Evolutionary conservation across 2,113 vertebrate genomes (phyloP).

Genomic region (human): DNA sequence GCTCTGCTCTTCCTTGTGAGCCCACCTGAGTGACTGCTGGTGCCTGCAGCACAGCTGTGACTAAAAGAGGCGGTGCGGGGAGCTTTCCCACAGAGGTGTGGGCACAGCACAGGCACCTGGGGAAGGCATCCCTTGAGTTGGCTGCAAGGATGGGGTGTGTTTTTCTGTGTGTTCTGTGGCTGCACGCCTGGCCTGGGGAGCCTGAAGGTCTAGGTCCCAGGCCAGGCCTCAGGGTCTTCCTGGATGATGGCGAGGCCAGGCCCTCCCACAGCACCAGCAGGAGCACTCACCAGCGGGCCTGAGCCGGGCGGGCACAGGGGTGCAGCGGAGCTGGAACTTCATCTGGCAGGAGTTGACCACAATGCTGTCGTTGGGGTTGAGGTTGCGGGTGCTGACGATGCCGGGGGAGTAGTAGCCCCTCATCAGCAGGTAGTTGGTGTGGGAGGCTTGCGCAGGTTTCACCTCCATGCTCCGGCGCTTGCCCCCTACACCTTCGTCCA

Average conservation of each 20-base stretch:
- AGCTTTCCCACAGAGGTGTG: too few species aligned
- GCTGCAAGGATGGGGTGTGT: not conserved
- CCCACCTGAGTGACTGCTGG: not conserved
- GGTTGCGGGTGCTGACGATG: slow-evolving; percentile 90
- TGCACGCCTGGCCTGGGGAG: not conserved
- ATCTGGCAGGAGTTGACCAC: slow-evolving; percentile 96
- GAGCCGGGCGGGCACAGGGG: slow-evolving; percentile 82
- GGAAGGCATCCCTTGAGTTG: rapidly evolving
- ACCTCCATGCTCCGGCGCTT: slow-evolving; percentile 87
- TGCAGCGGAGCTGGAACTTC: slow-evolving; percentile 86
- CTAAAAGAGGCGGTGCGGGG: rapidly evolving
- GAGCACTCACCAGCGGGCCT: not conserved
- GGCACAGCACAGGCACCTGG: not conserved
- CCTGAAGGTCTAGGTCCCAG: not conserved
- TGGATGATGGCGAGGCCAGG: not conserved
- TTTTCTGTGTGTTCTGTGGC: not conserved
- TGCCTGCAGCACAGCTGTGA: not conserved
- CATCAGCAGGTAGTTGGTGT: slow-evolving; percentile 98
- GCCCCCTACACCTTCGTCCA: slow-evolving; percentile 83
- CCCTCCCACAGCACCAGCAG: too few species aligned
- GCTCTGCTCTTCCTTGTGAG: not conserved
- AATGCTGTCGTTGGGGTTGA: slow-evolving; percentile 92
- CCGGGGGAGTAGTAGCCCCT: slow-evolving; percentile 91
- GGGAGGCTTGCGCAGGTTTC: slow-evolving; percentile 93
- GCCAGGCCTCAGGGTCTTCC: rapidly evolving